A percentile compares a stretch with the other conserved stretches of the same genome.
phyloP scores from a whole-genome alignment of 2,888 invertebrate genomes.

The Phyllotreta cruciferae region DNA sequence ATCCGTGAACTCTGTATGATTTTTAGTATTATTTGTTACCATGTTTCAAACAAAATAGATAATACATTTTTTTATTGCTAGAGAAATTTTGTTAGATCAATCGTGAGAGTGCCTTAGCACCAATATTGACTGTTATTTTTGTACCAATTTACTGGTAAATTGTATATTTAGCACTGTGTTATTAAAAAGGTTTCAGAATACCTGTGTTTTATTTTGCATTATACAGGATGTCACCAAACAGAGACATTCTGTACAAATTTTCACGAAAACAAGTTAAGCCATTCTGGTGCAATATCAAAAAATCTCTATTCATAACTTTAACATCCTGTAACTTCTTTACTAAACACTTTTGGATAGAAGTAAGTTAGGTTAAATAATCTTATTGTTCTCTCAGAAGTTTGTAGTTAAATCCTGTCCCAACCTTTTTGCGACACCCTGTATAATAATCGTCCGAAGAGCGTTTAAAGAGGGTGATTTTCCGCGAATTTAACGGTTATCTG shows the following conservation, averaged over 20 bases:
- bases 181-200: conserved; percentile 37
- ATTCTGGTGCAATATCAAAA: no score
- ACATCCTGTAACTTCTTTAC: no score
- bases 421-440: no score
- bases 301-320: no score
- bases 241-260: background rate
- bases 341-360: no score
- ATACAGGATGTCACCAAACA: background rate
- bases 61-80: conserved; percentile 24
- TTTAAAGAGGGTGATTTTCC: conserved; percentile 6
- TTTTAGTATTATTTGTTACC: conserved; percentile 30
- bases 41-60: conserved; percentile 16
- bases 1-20: conserved; percentile 12
- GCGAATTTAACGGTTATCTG: conserved; percentile 34
- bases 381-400: no score
- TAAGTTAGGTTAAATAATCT: no score
- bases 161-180: conserved; percentile 44
- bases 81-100: conserved; percentile 40
- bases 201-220: conserved; percentile 15
- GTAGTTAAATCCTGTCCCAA: no score
- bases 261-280: no score
- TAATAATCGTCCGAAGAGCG: background rate
- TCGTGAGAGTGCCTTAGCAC: conserved; percentile 51
- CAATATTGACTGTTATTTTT: conserved; percentile 47
- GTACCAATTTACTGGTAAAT: conserved; percentile 42